Conservation (phyloP, 2,888 invertebrate species). For the Adela reaumurella region DNA sequence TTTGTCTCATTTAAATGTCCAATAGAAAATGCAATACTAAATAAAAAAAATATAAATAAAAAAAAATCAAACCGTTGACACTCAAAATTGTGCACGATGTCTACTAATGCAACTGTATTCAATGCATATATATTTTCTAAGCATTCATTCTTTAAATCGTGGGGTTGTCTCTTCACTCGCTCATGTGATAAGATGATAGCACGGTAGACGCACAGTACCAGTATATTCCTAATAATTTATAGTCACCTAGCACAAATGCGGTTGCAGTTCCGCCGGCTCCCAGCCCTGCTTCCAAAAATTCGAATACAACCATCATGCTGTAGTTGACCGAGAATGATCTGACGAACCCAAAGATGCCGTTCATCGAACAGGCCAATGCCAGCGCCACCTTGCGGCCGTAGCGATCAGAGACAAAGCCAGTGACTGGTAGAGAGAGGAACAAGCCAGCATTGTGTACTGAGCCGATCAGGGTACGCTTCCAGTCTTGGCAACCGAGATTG, state of each 20-base stretch:
- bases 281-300: constrained; percentile 53
- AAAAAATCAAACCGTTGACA: too few species aligned
- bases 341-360: constrained; percentile 50
- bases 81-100: too few species aligned
- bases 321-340: constrained; percentile 57
- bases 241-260: constrained; percentile 60
- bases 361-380: constrained; percentile 50
- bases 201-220: too few species aligned
- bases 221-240: too few species aligned
- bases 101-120: too few species aligned
- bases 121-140: too few species aligned
- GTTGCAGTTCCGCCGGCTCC: constrained; percentile 58
- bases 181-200: too few species aligned
- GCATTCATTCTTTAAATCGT: too few species aligned
- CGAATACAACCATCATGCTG: constrained; percentile 49
- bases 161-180: too few species aligned
- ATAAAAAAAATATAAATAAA: too few species aligned
- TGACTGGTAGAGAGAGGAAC: constrained; percentile 66
- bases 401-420: constrained; percentile 70
- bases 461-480: constrained; percentile 71
- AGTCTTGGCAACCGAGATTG: constrained; percentile 61
- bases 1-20: too few species aligned
- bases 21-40: too few species aligned
- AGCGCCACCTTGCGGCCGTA: constrained; percentile 63
- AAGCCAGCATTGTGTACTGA: constrained; percentile 70